Base-by-base conservation (phyloP, 2,888 invertebrate species). In the Perizoma affinitatum region DNA sequence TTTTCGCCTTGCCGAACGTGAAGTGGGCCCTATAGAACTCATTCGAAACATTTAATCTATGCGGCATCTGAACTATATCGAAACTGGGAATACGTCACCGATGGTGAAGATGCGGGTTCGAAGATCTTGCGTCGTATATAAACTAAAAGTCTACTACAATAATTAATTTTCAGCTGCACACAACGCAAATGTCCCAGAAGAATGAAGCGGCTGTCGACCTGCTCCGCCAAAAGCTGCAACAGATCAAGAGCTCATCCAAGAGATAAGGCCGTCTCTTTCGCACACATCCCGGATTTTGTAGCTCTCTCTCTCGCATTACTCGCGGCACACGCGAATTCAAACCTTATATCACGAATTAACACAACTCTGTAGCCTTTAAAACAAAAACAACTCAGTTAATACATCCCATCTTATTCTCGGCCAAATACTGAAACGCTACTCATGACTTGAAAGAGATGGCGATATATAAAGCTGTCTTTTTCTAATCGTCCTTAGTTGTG, bases 181-280 rank as follows among this genome's bases (percentile, higher is more conserved):
- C 90, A 38, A 76, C 88, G 8, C 89, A 87, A 6, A 70, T 84
- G 33, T 82, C 90, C 3, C 88, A 88, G 54, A 87, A 86, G 71
- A 89, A 88, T 75, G 92, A 92, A 66, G 92, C 91, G 0, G 91
- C 86, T 0, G 88, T 93, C 9, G 92, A 92, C 71, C 86, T 88
- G 2, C 75, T 93, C n/a, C 86, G 92, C 11, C 89, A 92, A 55
- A 93, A 92, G 67, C 79, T 93, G 11, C 91, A 93, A 77, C 92
- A 93, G 76, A 92, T 93, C 73, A 93, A 92, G 72, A 93, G 91
- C 75, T 90, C 91, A 41, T 89, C 92, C 44, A 92, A 91, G 70
- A 93, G 92, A 92, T 93, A 92, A 88, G 78, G 74, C 72, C 52
- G 50, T 71, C 71, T 38, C 70, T 34, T 63, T 54, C 66, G 42